Conservation (phyloP, 1,140 invertebrate species). For the Lordiphosa stackelbergi region DNA sequence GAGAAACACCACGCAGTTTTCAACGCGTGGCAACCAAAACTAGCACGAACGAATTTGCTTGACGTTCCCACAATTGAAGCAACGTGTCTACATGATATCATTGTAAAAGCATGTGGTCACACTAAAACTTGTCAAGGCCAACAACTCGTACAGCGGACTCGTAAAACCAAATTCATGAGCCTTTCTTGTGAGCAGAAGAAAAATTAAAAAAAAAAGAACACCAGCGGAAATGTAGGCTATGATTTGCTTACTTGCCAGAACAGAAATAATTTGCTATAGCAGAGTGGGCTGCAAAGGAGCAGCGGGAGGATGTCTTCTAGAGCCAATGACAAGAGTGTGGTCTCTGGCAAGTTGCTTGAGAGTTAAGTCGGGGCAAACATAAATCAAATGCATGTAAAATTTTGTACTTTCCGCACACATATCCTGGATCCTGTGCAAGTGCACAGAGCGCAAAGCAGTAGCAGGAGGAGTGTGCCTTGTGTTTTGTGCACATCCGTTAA, state of each 20-base stretch:
- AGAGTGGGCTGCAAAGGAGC: slow-evolving; percentile 4
- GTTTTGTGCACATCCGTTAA: slow-evolving; percentile 76
- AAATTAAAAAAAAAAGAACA: slow-evolving; percentile 45
- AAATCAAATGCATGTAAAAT: slow-evolving; percentile 75
- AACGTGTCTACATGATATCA: too few species aligned
- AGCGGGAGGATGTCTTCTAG: slow-evolving; percentile 1
- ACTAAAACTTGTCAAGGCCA: too few species aligned
- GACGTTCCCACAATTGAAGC: too few species aligned
- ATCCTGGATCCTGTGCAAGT: slow-evolving; percentile 66
- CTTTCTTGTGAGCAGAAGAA: slow-evolving; percentile 7
- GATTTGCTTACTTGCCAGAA: slow-evolving; percentile 66
- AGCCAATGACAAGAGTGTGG: slow-evolving; percentile 42
- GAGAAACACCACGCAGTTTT: too few species aligned
- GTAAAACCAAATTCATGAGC: too few species aligned
- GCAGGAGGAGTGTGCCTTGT: slow-evolving; percentile 42
- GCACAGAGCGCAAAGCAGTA: slow-evolving; percentile 46
- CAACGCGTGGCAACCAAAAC: too few species aligned
- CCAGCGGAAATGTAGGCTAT: slow-evolving; percentile 72
- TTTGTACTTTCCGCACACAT: slow-evolving; percentile 73
- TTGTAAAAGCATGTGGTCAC: too few species aligned
- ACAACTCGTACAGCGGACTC: too few species aligned
- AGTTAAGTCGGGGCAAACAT: slow-evolving; percentile 45
- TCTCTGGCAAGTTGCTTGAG: slow-evolving; percentile 20
- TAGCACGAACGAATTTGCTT: too few species aligned
- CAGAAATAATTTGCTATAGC: slow-evolving; percentile 28